Conservation (phyloP, 1,140 invertebrate genomes). For the Rhizoglyphus robini region DNA sequence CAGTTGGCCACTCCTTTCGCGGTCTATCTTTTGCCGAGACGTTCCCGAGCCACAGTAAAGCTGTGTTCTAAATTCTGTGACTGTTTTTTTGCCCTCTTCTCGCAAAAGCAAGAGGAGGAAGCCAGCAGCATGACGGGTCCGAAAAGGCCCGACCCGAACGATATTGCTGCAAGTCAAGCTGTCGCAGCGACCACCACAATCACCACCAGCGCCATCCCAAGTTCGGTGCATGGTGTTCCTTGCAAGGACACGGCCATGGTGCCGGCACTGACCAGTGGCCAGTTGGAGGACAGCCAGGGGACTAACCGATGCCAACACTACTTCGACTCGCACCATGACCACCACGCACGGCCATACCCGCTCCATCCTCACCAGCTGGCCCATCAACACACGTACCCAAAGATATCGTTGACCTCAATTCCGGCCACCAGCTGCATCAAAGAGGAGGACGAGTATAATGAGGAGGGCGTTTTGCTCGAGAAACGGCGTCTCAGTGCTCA, state of each 20-base stretch:
- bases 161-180: not conserved
- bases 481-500: not conserved
- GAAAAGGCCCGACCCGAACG: conserved; percentile 10
- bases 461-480: not conserved
- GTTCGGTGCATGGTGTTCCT: no score
- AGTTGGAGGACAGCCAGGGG: not conserved
- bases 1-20: not conserved
- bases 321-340: not conserved
- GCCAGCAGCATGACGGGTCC: conserved; percentile 7
- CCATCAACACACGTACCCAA: conserved; percentile 13
- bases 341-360: not conserved
- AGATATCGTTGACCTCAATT: conserved; percentile 11
- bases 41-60: conserved; percentile 4
- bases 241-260: not conserved
- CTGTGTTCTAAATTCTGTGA: conserved; percentile 17
- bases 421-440: not conserved
- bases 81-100: conserved; percentile 18
- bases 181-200: not conserved
- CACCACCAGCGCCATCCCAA: not conserved
- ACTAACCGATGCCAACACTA: not conserved
- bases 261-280: not conserved
- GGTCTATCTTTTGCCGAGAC: not conserved
- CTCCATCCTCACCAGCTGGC: conserved; percentile 5
- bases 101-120: conserved; percentile 17
- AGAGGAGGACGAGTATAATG: not conserved